Base-by-base conservation (phyloP, 2,797 vertebrate genomes). In the Notolepis coatsorum region DNA sequence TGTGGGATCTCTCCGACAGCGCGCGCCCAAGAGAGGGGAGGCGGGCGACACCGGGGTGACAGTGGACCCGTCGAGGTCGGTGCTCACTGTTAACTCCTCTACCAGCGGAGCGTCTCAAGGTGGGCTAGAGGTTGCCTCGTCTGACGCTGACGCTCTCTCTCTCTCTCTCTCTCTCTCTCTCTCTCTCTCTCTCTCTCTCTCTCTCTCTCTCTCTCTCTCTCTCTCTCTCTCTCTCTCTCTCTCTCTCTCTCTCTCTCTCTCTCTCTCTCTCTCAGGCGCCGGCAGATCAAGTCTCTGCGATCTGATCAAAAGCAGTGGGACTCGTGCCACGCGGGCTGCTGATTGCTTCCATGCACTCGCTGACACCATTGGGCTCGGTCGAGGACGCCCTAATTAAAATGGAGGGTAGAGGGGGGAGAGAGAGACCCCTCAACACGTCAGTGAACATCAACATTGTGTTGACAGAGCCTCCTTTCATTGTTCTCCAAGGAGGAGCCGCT, bases 301-400 rank as follows among this genome's bases (percentile, higher is more conserved):
- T 68, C 66, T 81, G 82, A 87, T 85, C 82, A 81, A 85, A 84
- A 84, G 71, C 76, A 33, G n/a, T 85, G 47, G 75, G 77, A 75
- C 74, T 81, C 39, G 46, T 42, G 74, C 82, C 79, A 77, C 37
- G 53, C 37, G 17, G 79, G 78, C 70, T 33, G 71, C 69, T 80
- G 81, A 85, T 81, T 75, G 84, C 77, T 25, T 84, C 71, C 65
- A 75, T 82, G 79, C 77, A 74, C 80, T 76, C 58, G 0, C 56
- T 85, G 84, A 87, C 84, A 82, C 63, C 33, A 53, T 75, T 68
- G 25, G 15, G 67, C 71, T 73, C 54, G 68, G 77, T 73, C 72
- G 73, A 78, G 76, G 79, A 84, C 77, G 49, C 79, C 57, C 73
- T 85, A 80, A 90, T 90, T 88, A 87, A 88, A 88, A 76, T 7